Conservation (phyloP, 2,797 vertebrate species). For the Thaleichthys pacificus region DNA sequence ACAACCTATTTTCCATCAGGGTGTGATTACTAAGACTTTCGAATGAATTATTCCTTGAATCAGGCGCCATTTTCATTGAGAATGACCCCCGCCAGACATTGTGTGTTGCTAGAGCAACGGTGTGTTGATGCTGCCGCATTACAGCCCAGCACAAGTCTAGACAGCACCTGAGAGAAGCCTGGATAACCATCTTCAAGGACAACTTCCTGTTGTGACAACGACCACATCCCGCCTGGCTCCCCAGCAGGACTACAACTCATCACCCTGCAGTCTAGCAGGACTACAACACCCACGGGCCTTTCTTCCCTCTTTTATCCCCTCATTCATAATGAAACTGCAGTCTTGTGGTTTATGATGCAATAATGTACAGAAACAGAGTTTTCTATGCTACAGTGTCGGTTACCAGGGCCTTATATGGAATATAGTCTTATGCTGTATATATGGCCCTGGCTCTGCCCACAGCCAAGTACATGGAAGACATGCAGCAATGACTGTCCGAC, state of each 20-base stretch:
- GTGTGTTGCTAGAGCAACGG: constrained; percentile 35
- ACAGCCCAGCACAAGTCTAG: constrained; percentile 49
- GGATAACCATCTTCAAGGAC: constrained; percentile 61
- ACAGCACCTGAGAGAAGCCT: constrained; percentile 17
- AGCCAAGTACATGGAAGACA: neutral
- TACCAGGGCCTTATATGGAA: neutral
- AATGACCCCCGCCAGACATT: neutral
- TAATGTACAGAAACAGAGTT: constrained; percentile 87
- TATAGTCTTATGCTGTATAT: neutral
- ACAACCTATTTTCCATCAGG: neutral
- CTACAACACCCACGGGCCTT: constrained; percentile 22
- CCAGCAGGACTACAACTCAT: constrained; percentile 16
- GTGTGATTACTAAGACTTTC: neutral
- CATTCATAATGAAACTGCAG: constrained; percentile 78
- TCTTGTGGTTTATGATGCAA: constrained; percentile 88
- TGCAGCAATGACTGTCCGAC: neutral
- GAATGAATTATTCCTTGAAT: neutral
- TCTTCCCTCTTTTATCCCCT: constrained; percentile 60
- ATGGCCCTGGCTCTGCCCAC: too few species aligned
- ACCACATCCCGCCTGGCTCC: too few species aligned
- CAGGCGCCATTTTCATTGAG: neutral
- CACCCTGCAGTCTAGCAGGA: constrained; percentile 26
- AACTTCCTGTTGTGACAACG: constrained; percentile 26
- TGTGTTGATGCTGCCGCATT: constrained; percentile 52
- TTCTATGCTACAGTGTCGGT: constrained; percentile 41